phyloP scores from a whole-genome alignment of 2,888 invertebrate species.

The Dioctria linearis region DNA sequence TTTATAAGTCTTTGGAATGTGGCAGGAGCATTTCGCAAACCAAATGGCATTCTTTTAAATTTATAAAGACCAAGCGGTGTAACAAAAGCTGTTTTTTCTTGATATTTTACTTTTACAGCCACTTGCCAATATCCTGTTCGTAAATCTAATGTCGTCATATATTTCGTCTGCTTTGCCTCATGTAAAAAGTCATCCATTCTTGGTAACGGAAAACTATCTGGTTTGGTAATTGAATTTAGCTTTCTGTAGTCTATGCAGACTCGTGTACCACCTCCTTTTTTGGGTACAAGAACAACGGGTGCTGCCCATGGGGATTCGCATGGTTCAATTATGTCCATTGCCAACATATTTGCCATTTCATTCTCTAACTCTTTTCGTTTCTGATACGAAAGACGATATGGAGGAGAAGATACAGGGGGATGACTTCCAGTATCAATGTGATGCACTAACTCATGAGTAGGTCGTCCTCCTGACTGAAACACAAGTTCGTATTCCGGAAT shows the following conservation, averaged over 20 bases:
- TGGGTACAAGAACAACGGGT: too few relatives aligned
- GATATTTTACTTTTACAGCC: slow-evolving; percentile 48
- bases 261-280: slow-evolving; percentile 16
- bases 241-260: slow-evolving; percentile 63
- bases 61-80: slow-evolving; percentile 50
- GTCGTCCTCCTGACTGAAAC: background rate
- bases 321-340: too few relatives aligned
- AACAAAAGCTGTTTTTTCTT: slow-evolving; percentile 56
- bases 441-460: background rate
- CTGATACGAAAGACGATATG: slow-evolving; percentile 58
- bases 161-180: too few relatives aligned
- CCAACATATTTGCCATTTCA: background rate
- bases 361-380: slow-evolving; percentile 21
- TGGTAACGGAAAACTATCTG: slow-evolving; percentile 58
- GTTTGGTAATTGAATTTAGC: slow-evolving; percentile 62
- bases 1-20: slow-evolving; percentile 62
- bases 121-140: slow-evolving; percentile 58
- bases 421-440: slow-evolving; percentile 50
- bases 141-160: slow-evolving; percentile 56
- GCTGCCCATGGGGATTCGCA: too few relatives aligned
- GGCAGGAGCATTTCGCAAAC: background rate
- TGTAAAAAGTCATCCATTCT: too few relatives aligned
- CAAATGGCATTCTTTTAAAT: slow-evolving; percentile 58
- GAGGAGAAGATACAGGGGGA: too few relatives aligned
- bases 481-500: background rate